Evolutionary conservation across 2,888 invertebrate species (phyloP).

Genomic region (Philhelius pedissequus): DNA sequence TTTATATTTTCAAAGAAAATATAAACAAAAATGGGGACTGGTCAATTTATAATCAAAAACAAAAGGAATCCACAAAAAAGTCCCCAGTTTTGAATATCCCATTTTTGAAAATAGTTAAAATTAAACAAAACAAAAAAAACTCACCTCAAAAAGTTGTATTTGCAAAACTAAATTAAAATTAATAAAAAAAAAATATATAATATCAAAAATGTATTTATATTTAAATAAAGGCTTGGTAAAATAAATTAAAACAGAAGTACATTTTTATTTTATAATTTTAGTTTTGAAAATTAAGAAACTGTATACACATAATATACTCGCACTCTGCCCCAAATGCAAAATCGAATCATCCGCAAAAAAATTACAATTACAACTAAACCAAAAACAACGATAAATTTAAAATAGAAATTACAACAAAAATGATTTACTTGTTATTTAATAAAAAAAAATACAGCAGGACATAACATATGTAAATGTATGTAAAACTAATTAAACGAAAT

Average conservation of each 20-base stretch:
- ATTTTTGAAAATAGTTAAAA: not conserved
- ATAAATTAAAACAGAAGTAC: not conserved
- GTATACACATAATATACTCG: constrained; percentile 58
- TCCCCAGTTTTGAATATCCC: not conserved
- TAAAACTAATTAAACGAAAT: not conserved
- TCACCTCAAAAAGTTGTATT: constrained; percentile 24
- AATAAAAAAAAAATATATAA: not conserved
- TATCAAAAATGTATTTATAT: not conserved
- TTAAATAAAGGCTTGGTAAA: not conserved
- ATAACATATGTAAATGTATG: too few relatives aligned
- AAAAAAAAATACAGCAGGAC: not conserved
- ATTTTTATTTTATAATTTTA: not conserved
- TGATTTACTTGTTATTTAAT: not conserved
- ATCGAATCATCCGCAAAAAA: not conserved
- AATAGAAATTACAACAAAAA: not conserved
- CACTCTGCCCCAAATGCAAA: constrained; percentile 28
- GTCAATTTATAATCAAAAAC: not conserved
- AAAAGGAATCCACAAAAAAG: not conserved
- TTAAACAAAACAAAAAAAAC: not conserved
- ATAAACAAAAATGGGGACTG: not conserved
- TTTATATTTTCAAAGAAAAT: not conserved
- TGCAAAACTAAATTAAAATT: constrained; percentile 40
- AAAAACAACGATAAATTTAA: constrained; percentile 24
- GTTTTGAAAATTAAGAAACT: not conserved
- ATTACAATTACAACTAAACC: constrained; percentile 4